Evolutionary conservation across 2,888 invertebrate genomes (phyloP).

Genomic region (Sycophila texana): DNA sequence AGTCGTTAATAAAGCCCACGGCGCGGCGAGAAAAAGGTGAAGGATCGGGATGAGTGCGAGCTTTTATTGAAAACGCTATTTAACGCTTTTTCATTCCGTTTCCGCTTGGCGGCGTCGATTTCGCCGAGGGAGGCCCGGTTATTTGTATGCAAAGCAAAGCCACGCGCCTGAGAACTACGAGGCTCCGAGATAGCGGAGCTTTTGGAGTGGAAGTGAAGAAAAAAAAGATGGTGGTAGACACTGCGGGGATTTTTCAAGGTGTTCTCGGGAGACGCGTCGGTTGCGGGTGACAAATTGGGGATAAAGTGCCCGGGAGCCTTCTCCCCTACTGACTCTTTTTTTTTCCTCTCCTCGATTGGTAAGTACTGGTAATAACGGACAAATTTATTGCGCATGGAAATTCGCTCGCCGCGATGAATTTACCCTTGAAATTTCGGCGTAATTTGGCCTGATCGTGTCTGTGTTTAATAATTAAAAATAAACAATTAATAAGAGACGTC

Average conservation of each 20-base stretch:
- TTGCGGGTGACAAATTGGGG: neutral
- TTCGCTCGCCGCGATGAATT: too few species aligned
- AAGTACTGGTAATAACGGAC: too few species aligned
- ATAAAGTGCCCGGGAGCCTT: too few species aligned
- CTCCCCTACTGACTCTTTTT: too few species aligned
- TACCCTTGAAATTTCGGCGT: too few species aligned
- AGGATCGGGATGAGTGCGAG: neutral
- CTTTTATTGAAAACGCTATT: slow-evolving; percentile 55
- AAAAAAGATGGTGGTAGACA: neutral
- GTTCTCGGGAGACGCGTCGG: neutral
- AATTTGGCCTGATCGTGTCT: too few species aligned
- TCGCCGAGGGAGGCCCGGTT: slow-evolving; percentile 25
- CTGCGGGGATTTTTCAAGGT: too few species aligned
- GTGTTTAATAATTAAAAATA: too few species aligned
- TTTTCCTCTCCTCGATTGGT: too few species aligned
- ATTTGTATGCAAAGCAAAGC: slow-evolving; percentile 61
- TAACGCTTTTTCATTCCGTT: slow-evolving; percentile 61
- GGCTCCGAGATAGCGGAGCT: neutral
- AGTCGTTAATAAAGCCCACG: slow-evolving; percentile 37
- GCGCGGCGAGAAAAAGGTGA: neutral
- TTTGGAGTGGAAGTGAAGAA: neutral
- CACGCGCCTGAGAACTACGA: slow-evolving; percentile 17
- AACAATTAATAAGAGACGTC: too few species aligned
- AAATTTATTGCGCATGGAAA: too few species aligned
- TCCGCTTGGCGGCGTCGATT: slow-evolving; percentile 30